Evolutionary conservation across 2,888 invertebrate genomes (phyloP).

Genomic region (Brassicogethes aeneus): DNA sequence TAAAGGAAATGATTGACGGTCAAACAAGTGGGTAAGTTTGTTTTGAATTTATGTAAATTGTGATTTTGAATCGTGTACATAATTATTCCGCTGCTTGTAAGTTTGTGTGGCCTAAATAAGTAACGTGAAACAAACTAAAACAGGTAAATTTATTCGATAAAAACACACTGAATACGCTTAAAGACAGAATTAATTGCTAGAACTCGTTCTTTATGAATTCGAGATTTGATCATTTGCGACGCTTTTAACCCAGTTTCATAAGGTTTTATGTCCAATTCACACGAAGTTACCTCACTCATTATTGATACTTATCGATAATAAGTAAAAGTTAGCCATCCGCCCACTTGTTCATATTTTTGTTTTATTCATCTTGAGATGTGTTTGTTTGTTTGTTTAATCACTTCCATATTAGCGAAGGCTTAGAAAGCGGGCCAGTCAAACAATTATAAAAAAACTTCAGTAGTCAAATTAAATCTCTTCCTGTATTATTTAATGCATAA

Average conservation of each 20-base stretch:
- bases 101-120: slow-evolving; percentile 17
- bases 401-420: neutral
- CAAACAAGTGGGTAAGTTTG: neutral
- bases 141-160: slow-evolving; percentile 13
- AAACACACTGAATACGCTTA: slow-evolving; percentile 13
- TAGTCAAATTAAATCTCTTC: too few relatives aligned
- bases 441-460: too few relatives aligned
- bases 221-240: slow-evolving; percentile 16
- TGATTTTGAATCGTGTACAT: neutral
- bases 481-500: too few relatives aligned
- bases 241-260: slow-evolving; percentile 24
- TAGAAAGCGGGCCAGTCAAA: neutral
- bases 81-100: neutral
- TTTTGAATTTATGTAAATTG: neutral
- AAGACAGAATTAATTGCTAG: slow-evolving; percentile 21
- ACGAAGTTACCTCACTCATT: slow-evolving; percentile 12
- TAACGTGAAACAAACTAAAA: slow-evolving; percentile 13
- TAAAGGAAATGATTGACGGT: neutral
- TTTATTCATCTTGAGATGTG: neutral
- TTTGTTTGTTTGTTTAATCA: too few relatives aligned
- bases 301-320: neutral
- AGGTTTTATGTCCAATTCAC: slow-evolving; percentile 17
- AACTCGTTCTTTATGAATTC: slow-evolving; percentile 22
- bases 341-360: neutral
- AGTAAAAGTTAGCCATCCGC: neutral